Percentiles rank a stretch among this genome's conserved stretches.
Evolutionary conservation across 2,888 invertebrate species (phyloP).

Genomic region (Allacma fusca): DNA sequence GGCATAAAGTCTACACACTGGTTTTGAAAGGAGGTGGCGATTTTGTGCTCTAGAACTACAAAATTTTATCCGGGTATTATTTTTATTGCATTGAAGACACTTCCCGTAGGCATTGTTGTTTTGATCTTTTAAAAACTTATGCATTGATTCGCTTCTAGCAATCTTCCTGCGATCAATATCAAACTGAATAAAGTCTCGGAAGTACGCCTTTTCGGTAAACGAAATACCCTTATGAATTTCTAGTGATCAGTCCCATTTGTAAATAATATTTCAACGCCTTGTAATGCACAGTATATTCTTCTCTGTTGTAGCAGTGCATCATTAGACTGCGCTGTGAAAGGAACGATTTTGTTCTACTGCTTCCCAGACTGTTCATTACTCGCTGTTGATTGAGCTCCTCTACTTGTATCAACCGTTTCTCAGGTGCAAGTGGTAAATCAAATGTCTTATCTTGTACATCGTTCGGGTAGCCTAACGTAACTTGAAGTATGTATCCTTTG

Average conservation of each 20-base stretch:
- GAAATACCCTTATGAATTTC: not conserved
- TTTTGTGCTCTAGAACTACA: no score
- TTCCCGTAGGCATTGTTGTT: no score
- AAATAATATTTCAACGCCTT: not conserved
- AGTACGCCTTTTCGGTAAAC: not conserved
- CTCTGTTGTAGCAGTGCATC: not conserved
- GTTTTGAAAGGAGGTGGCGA: no score
- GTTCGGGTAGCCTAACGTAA: not conserved
- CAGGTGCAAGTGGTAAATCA: not conserved
- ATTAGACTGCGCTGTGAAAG: not conserved
- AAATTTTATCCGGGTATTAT: no score
- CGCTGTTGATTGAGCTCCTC: not conserved
- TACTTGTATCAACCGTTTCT: not conserved
- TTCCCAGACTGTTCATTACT: not conserved
- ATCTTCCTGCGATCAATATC: not conserved
- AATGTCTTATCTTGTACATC: not conserved
- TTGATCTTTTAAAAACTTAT: no score
- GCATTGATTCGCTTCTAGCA: no score
- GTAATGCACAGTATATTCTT: not conserved
- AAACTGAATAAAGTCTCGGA: not conserved
- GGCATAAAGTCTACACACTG: no score
- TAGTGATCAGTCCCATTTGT: not conserved
- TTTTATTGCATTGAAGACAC: no score
- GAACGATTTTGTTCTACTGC: not conserved
- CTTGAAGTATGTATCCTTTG: no score